A percentile compares a stretch with the other conserved stretches of the same genome.
These are phyloP conservation scores for Aphelenchoides avenae DNA, from an alignment of 1,140 invertebrate genomes.

Conservation along the genomic window DNA sequence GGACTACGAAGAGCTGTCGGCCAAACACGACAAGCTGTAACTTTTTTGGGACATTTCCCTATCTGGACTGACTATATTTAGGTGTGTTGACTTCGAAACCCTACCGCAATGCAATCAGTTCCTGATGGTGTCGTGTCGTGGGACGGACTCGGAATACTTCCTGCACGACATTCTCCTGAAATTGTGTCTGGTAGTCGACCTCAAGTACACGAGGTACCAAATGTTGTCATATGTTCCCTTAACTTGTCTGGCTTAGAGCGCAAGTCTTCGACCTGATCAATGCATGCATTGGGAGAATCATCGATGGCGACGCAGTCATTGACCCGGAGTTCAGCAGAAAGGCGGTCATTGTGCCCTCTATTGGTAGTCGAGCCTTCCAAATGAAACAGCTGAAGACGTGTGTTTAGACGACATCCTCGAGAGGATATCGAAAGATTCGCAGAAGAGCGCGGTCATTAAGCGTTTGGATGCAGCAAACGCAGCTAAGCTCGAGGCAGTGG, in stretches of 20 bases:
- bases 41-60: constrained; percentile 15
- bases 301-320: not conserved
- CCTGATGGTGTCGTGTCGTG: constrained; percentile 29
- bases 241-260: not conserved
- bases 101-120: constrained; percentile 24
- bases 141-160: constrained; percentile 25
- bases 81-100: constrained; percentile 22
- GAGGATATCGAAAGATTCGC: constrained; percentile 25
- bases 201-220: constrained; percentile 28
- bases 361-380: not conserved
- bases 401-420: constrained; percentile 18
- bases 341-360: not conserved
- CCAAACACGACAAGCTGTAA: constrained; percentile 26
- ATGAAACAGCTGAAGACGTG: not conserved
- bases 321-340: not conserved
- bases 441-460: constrained; percentile 12
- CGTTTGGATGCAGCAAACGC: constrained; percentile 15
- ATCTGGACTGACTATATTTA: constrained; percentile 12
- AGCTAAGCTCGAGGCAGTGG: constrained; percentile 32
- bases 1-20: constrained; percentile 28
- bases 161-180: constrained; percentile 24
- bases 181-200: constrained; percentile 21
- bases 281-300: too few species aligned
- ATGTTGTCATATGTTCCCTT: constrained; percentile 3
- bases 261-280: too few species aligned